Base-by-base conservation (phyloP, 2,888 invertebrate genomes). In the Drosophila testacea region DNA sequence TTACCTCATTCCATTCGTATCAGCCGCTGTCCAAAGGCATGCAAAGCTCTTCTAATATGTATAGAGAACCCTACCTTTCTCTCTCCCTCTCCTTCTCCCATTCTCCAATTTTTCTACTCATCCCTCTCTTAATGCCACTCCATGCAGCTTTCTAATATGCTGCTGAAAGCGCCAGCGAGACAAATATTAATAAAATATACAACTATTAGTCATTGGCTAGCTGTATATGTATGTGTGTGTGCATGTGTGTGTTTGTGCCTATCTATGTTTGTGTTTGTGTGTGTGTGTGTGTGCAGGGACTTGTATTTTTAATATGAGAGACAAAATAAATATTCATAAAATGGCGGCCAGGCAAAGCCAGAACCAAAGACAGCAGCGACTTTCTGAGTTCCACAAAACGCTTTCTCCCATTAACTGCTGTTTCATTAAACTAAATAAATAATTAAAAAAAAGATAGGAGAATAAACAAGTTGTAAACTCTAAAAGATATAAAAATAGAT, bases 131-230 rank as follows among this genome's bases (percentile, higher is more conserved):
- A 46, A 13, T 34, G 28, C 27, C 27, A 62, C 52, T 54, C 28
- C 60, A 38, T 22, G 47, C 61, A 46, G 52, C 48, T 56, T 57
- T 70, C 60, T 63, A 66, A 75, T 75, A 75, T 72, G 54, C 71
- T 69, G 68, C 68, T 68, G 48, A 71, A 68, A 67, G 67, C 62
- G 69, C 22, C 71, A 77, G 77, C 67, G 68, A 73, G 77, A 77
- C 76, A 86, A 83, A 86, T 86, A 86, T 88, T 83, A 88, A 86
- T 88, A 86, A 88, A 88, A 86, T 89, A 89, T 87, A 87, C 89
- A 87, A 89, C 86, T 89, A 84, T 87, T 89, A 89, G 86, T 89
- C 89, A 89, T 84, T 82, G 82, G 75, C 73, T 71, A 67, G 57
- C 59, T 55, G 44, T 52, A 5, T 56, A 9, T 51, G 41, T 69